Evolutionary conservation across 2,113 vertebrate species (phyloP).

Genomic region (Mus spicilegus): DNA sequence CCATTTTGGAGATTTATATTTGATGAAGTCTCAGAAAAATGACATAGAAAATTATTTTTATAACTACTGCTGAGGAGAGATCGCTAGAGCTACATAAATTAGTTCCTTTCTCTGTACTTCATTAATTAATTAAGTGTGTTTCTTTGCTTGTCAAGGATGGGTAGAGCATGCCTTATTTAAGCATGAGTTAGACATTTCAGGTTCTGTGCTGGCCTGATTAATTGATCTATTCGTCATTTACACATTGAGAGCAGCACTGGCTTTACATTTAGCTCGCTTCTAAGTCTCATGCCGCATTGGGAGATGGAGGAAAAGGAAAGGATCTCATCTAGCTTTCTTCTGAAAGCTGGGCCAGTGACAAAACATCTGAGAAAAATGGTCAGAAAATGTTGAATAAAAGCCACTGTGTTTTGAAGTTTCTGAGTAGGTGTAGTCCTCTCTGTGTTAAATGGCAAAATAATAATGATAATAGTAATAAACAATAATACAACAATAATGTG

Average conservation of each 20-base stretch:
- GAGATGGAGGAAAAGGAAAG: background rate
- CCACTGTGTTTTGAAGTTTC: background rate
- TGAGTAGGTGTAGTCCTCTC: background rate
- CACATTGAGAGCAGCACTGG: background rate
- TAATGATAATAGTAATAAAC: too few relatives aligned
- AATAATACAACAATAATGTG: background rate
- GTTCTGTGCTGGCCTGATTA: background rate
- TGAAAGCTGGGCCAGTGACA: background rate
- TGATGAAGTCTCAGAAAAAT: conserved; percentile 44
- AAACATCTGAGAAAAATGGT: background rate
- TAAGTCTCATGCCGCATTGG: background rate
- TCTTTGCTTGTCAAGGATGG: background rate
- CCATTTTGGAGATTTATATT: conserved; percentile 63
- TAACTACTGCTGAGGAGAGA: conserved; percentile 5
- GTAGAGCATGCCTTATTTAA: background rate
- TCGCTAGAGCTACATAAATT: conserved; percentile 17
- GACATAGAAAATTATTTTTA: conserved; percentile 62
- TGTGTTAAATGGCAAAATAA: background rate
- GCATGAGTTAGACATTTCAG: conserved; percentile 1
- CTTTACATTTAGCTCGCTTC: background rate
- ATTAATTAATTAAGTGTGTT: conserved; percentile 45
- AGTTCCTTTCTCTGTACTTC: background rate
- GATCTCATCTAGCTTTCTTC: background rate
- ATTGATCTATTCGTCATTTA: conserved; percentile 23
- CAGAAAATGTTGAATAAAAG: background rate